phyloP scores from a whole-genome alignment of 1,140 invertebrate species.

The Physella acuta region DNA sequence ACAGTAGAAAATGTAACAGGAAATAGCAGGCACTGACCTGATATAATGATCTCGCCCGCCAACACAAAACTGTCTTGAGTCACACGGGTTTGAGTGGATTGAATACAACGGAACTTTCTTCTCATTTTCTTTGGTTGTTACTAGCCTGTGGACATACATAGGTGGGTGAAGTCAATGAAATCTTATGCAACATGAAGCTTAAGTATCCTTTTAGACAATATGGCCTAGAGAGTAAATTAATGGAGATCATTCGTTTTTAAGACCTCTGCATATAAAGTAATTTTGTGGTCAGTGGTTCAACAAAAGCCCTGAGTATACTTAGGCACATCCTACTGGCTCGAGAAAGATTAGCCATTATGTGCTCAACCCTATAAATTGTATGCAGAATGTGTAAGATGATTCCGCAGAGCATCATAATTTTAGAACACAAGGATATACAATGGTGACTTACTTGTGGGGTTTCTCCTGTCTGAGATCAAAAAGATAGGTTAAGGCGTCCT shows the following conservation, averaged over 20 bases:
- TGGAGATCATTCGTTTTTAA: no score
- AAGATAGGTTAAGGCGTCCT: slow-evolving; percentile 80
- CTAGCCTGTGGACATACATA: no score
- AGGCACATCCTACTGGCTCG: no score
- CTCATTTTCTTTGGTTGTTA: slow-evolving; percentile 67
- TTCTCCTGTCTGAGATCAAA: slow-evolving; percentile 78
- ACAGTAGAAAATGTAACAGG: neutral
- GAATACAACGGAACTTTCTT: slow-evolving; percentile 78
- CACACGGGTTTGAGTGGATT: slow-evolving; percentile 80
- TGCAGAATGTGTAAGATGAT: neutral
- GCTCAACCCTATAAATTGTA: no score
- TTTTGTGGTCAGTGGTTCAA: no score
- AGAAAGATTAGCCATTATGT: no score
- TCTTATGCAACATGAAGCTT: no score
- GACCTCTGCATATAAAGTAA: no score
- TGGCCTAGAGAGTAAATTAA: no score
- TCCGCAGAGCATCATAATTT: slow-evolving; percentile 1
- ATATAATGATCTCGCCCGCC: slow-evolving; percentile 69
- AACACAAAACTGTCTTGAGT: slow-evolving; percentile 78
- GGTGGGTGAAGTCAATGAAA: no score
- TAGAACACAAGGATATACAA: neutral
- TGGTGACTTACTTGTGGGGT: slow-evolving; percentile 68
- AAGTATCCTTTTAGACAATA: no score
- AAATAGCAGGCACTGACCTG: slow-evolving; percentile 31
- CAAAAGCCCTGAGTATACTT: no score